Base-by-base conservation (phyloP, 2,113 vertebrate genomes). In the Actenoides hombroni region DNA sequence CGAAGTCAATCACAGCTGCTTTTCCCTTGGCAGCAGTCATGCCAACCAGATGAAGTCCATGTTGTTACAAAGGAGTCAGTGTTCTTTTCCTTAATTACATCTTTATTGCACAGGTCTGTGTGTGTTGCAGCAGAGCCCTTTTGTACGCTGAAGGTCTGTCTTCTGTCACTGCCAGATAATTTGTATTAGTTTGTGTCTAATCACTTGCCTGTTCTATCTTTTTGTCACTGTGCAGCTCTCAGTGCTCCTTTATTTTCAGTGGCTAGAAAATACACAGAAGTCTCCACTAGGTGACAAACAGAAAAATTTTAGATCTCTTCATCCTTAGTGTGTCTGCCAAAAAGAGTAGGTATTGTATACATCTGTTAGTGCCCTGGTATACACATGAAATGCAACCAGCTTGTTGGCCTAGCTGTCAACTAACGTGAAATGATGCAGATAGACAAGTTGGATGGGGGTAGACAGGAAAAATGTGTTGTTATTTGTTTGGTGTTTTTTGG, bases 41-140 rank as follows among this genome's bases (percentile, higher is more conserved):
- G 11, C 85, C 85, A 74, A 4, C 35, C 82, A 77, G 90, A 92
- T 92, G 79, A 86, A 88, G 46, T 51, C 75, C 76, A 5, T 70
- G 56, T 74, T 91, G 70, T 73, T 93, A 79, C n/a, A 87, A 91
- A 87, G 70, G 70, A 92, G 91, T 16, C 93, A 91, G 42, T 95
- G 87, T 86, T 95, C 84, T 88, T 94, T 88, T 90, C 67, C 78
- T 83, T 96, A 95, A 95, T 96, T 86, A 57, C 79, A 56, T 95
- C 90, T 90, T 96, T 92, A 78, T 71, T 95, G 85, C 85, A 39
- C 87, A 96, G 93, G 92, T 95, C 88, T 70, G 37, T 49, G 51
- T 68, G 18, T 89, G 49, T 44, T 91, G 67, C 75, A 57, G 93
- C 92, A 91, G 87, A 95, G 61, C 82, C n/a, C n/a, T 40, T 93